Evolutionary conservation across 2,888 invertebrate species (phyloP).

Genomic region (Rhogogaster chlorosoma): DNA sequence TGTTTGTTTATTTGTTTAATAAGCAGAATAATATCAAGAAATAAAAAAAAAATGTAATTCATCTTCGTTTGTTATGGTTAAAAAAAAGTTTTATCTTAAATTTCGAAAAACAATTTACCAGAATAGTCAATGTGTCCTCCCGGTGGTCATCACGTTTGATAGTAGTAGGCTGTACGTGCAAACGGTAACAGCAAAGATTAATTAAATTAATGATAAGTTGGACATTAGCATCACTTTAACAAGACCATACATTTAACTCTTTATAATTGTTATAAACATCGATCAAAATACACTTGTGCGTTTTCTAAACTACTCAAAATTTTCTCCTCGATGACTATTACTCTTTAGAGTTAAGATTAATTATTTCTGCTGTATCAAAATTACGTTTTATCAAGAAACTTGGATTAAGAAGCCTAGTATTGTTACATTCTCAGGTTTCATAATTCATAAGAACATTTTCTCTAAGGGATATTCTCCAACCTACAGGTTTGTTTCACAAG

Average conservation of each 20-base stretch:
- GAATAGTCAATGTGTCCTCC: conserved; percentile 50
- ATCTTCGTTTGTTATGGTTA: conserved; percentile 31
- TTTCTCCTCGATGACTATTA: not conserved
- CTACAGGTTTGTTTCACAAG: not conserved
- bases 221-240: conserved; percentile 34
- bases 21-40: conserved; percentile 26
- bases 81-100: conserved; percentile 45
- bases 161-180: conserved; percentile 50
- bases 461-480: not conserved
- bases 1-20: too few species aligned
- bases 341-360: conserved; percentile 19
- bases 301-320: not conserved
- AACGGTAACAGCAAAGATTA: conserved; percentile 52
- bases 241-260: conserved; percentile 37
- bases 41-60: conserved; percentile 24
- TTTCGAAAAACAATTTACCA: conserved; percentile 50
- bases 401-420: not conserved
- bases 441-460: not conserved
- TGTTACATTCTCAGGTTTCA: not conserved
- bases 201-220: conserved; percentile 40
- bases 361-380: not conserved
- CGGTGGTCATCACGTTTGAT: conserved; percentile 51
- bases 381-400: conserved; percentile 3
- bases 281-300: conserved; percentile 12
- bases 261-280: conserved; percentile 26